phyloP scores from a whole-genome alignment of 2,888 invertebrate genomes.

The Drosophila affinis region DNA sequence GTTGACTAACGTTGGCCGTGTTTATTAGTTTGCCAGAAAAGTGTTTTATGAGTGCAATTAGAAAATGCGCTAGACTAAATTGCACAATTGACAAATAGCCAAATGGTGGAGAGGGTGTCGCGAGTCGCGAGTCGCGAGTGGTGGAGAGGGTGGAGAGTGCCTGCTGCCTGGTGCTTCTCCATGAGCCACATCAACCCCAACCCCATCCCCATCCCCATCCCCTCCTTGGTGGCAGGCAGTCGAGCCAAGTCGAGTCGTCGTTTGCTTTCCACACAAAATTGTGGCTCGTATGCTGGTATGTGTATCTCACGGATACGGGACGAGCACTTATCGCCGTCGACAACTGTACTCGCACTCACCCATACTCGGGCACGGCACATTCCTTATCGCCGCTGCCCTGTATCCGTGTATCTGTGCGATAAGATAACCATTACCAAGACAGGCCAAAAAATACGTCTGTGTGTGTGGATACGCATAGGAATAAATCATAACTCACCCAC shows the following conservation, averaged over 20 bases:
- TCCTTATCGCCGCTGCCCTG: slow-evolving; percentile 41
- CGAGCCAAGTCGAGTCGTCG: too few relatives aligned
- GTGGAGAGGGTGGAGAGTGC: slow-evolving; percentile 1
- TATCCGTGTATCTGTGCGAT: slow-evolving; percentile 58
- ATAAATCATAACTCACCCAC: slow-evolving; percentile 70
- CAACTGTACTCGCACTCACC: slow-evolving; percentile 12
- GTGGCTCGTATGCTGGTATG: slow-evolving; percentile 63
- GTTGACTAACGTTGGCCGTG: slow-evolving; percentile 66
- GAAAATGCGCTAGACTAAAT: slow-evolving; percentile 69
- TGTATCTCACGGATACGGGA: slow-evolving; percentile 76
- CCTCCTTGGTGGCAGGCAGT: slow-evolving; percentile 14
- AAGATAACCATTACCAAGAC: slow-evolving; percentile 78
- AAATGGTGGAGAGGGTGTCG: slow-evolving; percentile 7
- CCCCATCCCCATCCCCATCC: background rate
- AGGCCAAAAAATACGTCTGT: background rate
- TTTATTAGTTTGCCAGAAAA: slow-evolving; percentile 78
- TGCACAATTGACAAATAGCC: slow-evolving; percentile 74
- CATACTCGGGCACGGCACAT: slow-evolving; percentile 5
- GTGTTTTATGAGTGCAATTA: slow-evolving; percentile 74
- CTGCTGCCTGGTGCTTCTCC: background rate
- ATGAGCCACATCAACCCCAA: background rate
- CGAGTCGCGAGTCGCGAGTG: too few relatives aligned
- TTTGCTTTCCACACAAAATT: too few relatives aligned
- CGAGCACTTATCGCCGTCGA: slow-evolving; percentile 29
- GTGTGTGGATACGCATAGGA: slow-evolving; percentile 49